Conservation (phyloP, 2,113 vertebrate genomes). For the human region DNA sequence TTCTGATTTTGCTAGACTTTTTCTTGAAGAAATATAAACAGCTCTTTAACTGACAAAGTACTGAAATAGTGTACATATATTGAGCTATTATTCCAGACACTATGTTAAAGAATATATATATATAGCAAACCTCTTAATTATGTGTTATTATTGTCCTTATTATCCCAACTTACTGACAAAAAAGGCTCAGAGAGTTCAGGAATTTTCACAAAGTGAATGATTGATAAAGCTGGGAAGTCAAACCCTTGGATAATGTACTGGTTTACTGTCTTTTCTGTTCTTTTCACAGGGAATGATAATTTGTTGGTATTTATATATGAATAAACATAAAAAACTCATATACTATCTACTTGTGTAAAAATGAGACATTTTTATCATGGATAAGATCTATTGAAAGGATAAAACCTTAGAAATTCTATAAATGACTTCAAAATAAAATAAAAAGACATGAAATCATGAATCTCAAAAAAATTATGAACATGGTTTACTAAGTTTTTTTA, state of each 20-base stretch:
- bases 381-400: not conserved
- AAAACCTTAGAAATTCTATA: not conserved
- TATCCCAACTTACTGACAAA: not conserved
- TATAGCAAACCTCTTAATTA: not conserved
- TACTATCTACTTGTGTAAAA: not conserved
- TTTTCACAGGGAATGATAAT: not conserved
- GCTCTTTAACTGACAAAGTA: slow-evolving; percentile 11
- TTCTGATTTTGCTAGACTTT: slow-evolving; percentile 1
- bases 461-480: not conserved
- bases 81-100: not conserved
- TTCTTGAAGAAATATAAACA: slow-evolving; percentile 47
- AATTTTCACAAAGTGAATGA: not conserved
- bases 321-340: not conserved
- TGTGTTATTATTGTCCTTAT: not conserved
- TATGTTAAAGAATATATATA: not conserved
- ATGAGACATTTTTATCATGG: not conserved
- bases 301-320: not conserved
- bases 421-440: not conserved
- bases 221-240: not conserved
- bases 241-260: not conserved
- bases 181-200: not conserved
- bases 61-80: slow-evolving; percentile 9
- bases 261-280: not conserved
- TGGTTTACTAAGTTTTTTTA: not conserved
- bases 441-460: not conserved